Conservation (phyloP, 2,113 vertebrate species). For the Halcyon senegalensis region DNA sequence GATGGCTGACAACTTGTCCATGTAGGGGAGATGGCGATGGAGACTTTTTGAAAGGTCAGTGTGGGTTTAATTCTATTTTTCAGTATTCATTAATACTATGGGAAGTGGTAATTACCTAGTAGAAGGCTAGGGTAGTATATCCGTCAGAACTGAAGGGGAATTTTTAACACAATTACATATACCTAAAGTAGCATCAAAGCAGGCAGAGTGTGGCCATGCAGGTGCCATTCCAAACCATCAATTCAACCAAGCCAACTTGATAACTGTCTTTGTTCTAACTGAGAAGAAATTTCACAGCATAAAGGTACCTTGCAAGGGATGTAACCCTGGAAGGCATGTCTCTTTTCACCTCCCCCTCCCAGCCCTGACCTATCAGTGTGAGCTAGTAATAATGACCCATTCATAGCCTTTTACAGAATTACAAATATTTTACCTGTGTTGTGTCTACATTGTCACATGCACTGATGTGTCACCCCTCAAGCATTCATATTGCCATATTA, state of each 20-base stretch:
- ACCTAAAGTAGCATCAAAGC: background rate
- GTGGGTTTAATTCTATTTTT: background rate
- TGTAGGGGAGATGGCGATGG: background rate
- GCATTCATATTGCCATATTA: background rate
- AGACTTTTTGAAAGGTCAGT: background rate
- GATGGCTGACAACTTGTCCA: background rate
- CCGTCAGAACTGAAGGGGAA: background rate
- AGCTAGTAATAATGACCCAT: background rate
- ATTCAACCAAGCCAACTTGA: no score
- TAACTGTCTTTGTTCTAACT: background rate
- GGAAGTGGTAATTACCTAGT: background rate
- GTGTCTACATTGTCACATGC: background rate
- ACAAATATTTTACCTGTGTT: background rate
- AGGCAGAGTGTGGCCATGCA: accelerated
- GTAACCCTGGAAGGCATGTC: background rate
- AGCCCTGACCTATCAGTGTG: background rate
- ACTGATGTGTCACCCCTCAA: background rate
- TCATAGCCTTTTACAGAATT: background rate
- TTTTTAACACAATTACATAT: background rate
- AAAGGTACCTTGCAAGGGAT: background rate
- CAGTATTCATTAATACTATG: background rate
- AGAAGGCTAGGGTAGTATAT: background rate
- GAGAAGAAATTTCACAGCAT: background rate
- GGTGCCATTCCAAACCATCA: background rate
- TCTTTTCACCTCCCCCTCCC: background rate